phyloP scores from a whole-genome alignment of 2,888 invertebrate genomes.

The Dryobota labecula region DNA sequence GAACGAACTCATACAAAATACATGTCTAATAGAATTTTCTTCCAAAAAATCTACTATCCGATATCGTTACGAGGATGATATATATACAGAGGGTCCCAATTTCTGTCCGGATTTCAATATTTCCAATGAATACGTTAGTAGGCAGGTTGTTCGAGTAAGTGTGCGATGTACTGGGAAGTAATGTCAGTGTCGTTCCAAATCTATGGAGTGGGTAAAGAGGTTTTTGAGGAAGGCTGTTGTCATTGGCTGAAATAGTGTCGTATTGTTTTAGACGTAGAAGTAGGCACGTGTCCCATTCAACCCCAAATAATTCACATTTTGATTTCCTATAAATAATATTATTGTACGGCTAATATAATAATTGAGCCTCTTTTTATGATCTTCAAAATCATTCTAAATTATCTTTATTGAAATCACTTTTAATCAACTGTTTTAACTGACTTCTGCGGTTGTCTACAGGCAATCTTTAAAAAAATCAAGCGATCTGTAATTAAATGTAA shows the following conservation, averaged over 20 bases:
- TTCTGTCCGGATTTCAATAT: constrained; percentile 73
- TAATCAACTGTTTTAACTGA: too few relatives aligned
- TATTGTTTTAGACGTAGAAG: not conserved
- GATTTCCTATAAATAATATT: not conserved
- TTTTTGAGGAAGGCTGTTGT: not conserved
- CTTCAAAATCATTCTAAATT: not conserved
- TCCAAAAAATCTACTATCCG: constrained; percentile 49
- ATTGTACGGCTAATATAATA: not conserved
- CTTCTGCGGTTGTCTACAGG: too few relatives aligned
- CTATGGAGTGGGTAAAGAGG: constrained; percentile 34
- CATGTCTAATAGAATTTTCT: constrained; percentile 48
- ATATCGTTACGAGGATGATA: constrained; percentile 64
- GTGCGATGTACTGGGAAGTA: constrained; percentile 28
- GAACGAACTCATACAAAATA: constrained; percentile 51
- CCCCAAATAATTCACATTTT: not conserved
- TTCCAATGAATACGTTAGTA: constrained; percentile 77
- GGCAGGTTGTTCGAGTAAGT: constrained; percentile 49
- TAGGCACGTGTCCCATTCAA: too few relatives aligned
- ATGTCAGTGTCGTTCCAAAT: constrained; percentile 34
- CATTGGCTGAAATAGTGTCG: not conserved
- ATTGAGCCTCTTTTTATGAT: not conserved
- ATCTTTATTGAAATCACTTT: not conserved
- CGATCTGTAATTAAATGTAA: too few relatives aligned
- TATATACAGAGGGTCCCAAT: constrained; percentile 68
- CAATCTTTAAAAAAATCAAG: too few relatives aligned